phyloP scores from a whole-genome alignment of 2,797 vertebrate genomes.

The Helicolenus hilgendorfi region DNA sequence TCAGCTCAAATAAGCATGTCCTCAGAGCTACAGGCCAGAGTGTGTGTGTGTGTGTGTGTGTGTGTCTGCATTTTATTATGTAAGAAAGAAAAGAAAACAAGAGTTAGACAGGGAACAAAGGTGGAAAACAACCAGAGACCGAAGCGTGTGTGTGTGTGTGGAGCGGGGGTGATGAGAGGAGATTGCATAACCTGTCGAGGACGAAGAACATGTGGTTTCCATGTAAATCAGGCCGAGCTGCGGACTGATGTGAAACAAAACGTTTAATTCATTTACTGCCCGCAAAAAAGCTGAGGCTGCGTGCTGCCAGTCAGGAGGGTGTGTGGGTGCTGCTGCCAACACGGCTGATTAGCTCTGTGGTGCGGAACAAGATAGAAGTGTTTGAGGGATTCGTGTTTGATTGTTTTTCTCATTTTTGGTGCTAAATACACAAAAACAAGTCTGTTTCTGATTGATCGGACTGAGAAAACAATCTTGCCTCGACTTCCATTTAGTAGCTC shows the following conservation, averaged over 20 bases:
- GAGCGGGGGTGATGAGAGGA: neutral
- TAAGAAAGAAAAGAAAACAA: conserved; percentile 57
- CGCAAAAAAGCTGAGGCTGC: neutral
- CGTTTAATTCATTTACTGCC: neutral
- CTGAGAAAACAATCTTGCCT: neutral
- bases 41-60: conserved; percentile 16
- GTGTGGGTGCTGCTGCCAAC: neutral
- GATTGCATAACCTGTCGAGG: conserved; percentile 65
- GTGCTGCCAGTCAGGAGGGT: neutral
- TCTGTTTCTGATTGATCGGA: neutral
- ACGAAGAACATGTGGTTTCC: conserved; percentile 72
- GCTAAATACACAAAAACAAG: neutral
- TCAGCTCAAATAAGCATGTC: conserved; percentile 28
- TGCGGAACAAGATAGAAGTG: neutral
- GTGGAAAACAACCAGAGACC: conserved; percentile 33
- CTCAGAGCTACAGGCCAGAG: conserved; percentile 4
- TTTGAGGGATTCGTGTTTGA: neutral
- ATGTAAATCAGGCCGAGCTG: conserved; percentile 51
- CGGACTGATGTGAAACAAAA: conserved; percentile 15
- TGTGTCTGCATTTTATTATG: conserved; percentile 43
- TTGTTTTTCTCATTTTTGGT: neutral
- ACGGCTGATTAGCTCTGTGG: neutral
- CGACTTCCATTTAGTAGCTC: neutral
- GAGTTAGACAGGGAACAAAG: neutral
- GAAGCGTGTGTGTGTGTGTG: neutral